Conservation (phyloP, 2,888 invertebrate species). For the Chromoteleia sp. region DNA sequence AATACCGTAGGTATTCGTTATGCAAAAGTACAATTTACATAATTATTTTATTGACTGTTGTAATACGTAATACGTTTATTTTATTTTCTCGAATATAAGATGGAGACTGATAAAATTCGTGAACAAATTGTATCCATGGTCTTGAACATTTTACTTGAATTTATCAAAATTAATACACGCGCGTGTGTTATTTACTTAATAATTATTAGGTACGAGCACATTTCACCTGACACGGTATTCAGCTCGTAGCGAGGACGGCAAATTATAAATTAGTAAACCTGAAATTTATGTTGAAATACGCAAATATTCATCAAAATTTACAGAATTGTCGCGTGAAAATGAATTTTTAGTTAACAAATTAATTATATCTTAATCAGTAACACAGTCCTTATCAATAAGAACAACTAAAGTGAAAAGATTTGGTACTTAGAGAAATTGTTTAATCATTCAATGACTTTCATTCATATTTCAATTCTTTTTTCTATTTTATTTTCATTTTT, state of each 20-base stretch:
- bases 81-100: too few species aligned
- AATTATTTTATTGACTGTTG: too few species aligned
- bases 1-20: too few species aligned
- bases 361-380: conserved; percentile 18
- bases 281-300: conserved; percentile 33
- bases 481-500: too few species aligned
- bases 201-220: conserved; percentile 48
- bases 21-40: too few species aligned
- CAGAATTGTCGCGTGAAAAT: conserved; percentile 24
- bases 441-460: too few species aligned
- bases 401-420: too few species aligned
- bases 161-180: conserved; percentile 45
- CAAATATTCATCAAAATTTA: conserved; percentile 40
- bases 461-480: too few species aligned
- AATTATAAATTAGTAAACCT: conserved; percentile 50
- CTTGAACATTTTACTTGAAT: conserved; percentile 16
- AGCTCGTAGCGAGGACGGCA: conserved; percentile 31
- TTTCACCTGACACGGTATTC: conserved; percentile 46
- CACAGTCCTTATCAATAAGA: neutral
- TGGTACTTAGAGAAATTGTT: too few species aligned
- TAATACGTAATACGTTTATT: too few species aligned
- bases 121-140: neutral
- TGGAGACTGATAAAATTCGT: neutral
- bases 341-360: conserved; percentile 22
- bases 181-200: conserved; percentile 50